A percentile compares a stretch with the other conserved stretches of the same genome.
These are phyloP conservation scores for Melanotus villosus DNA, from an alignment of 2,888 invertebrate species.

Conservation along the genomic window DNA sequence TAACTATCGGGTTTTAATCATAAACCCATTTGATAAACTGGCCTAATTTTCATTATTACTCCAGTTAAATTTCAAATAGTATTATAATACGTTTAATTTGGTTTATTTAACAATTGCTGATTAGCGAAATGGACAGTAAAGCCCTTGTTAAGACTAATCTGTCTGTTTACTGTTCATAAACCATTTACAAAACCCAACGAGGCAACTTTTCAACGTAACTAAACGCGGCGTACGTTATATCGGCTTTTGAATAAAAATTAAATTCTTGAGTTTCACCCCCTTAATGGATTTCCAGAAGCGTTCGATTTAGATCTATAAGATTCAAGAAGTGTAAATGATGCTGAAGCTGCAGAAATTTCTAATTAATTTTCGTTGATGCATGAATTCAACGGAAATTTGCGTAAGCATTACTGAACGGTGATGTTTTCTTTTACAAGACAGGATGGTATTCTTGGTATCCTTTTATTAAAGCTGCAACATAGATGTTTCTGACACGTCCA, in stretches of 20 bases:
- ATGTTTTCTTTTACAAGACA: neutral
- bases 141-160: conserved; percentile 5
- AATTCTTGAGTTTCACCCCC: no score
- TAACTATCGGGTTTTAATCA: no score
- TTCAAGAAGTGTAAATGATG: no score
- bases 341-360: no score
- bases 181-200: neutral
- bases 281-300: no score
- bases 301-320: no score
- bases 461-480: conserved; percentile 18
- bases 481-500: conserved; percentile 11
- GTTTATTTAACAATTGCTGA: neutral
- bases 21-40: no score
- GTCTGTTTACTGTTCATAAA: neutral
- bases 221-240: neutral
- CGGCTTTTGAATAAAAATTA: neutral
- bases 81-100: neutral
- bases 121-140: neutral
- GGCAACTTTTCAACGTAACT: neutral
- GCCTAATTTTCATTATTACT: no score
- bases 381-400: no score
- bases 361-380: no score
- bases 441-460: conserved; percentile 11
- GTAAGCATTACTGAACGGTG: neutral
- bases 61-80: no score